Evolutionary conservation across 2,797 vertebrate genomes (phyloP), one percentile per base, ranked within the genome.

Genomic region (Meriones psammophilus): DNA sequence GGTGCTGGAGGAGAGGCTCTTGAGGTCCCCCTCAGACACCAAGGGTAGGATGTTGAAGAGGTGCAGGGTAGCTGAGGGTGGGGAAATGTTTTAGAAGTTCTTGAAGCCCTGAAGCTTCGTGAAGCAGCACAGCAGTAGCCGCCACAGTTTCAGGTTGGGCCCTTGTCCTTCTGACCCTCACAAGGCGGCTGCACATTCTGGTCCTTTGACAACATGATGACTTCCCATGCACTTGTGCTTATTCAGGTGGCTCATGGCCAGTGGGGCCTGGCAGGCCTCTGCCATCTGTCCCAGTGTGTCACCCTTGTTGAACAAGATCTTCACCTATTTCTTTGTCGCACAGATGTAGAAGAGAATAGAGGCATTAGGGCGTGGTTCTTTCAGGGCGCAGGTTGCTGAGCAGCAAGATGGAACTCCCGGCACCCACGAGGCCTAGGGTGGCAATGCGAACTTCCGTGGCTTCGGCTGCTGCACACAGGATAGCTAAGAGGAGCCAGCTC

Each of bases 271-370:
- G 77, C 99, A 99, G 81, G 60, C 80, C 28, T 64, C 80, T 0
- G 60, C 80, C 28, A 46, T 64, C 80, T 99, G 99, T 84, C 99
- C 99, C 98, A 99, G 98, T 69, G 99, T 99, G 3, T 99, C 99
- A 97, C 99, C 99, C 98, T 99, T 99, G 92, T 99, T 99, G 98
- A 99, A 99, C 90, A 99, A 98, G 83, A 99, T 99, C 99, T 99
- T 99, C 97, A 99, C 99, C 84, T 99, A 99, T 96, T 99, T 99
- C 97, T 6, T 99, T 99, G 91, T 99, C 99, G 3, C 99, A 77
- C 99, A 99, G 92, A 99, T 99, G 97, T 99, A 99, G 99, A 99
- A 99, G 99, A 99, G 99, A 99, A 99, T 42, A 99, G 99, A 99
- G 99, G 99, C 99, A 99, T 99, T 99, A 99, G 99, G 99, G 99